Evolutionary conservation across 2,113 vertebrate species (phyloP).

Genomic region (Cromileptes altivelis): DNA sequence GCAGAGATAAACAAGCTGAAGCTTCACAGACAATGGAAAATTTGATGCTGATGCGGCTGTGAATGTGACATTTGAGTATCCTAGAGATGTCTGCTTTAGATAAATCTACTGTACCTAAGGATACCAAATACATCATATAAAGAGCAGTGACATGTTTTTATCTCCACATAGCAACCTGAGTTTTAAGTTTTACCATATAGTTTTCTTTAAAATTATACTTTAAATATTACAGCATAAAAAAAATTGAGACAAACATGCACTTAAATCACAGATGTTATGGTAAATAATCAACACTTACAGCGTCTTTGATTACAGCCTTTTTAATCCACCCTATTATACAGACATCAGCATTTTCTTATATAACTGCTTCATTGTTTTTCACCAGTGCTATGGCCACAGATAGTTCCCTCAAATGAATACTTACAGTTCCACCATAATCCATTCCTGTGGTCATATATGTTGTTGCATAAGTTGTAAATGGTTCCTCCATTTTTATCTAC

Average conservation of each 20-base stretch:
- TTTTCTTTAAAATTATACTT: not conserved
- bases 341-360: not conserved
- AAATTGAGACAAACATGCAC: not conserved
- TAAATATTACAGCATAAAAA: not conserved
- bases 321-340: not conserved
- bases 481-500: conserved; percentile 48
- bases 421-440: conserved; percentile 36
- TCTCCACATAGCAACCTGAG: not conserved
- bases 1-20: conserved; percentile 68
- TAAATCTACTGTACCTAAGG: not conserved
- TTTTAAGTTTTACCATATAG: not conserved
- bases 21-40: conserved; percentile 62
- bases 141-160: not conserved
- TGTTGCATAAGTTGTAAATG: not conserved
- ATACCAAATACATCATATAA: not conserved
- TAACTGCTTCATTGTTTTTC: not conserved
- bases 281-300: not conserved
- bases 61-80: conserved; percentile 24
- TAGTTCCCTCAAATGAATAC: conserved; percentile 33
- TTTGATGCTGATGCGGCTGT: conserved; percentile 14
- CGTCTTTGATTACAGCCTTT: not conserved
- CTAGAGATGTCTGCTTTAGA: conserved; percentile 44
- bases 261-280: not conserved
- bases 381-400: not conserved
- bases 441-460: not conserved